A percentile compares a stretch with the other conserved stretches of the same genome.
These are phyloP conservation scores for Amblyornis subalaris DNA, from an alignment of 2,113 vertebrate species.

Conservation along the genomic window DNA sequence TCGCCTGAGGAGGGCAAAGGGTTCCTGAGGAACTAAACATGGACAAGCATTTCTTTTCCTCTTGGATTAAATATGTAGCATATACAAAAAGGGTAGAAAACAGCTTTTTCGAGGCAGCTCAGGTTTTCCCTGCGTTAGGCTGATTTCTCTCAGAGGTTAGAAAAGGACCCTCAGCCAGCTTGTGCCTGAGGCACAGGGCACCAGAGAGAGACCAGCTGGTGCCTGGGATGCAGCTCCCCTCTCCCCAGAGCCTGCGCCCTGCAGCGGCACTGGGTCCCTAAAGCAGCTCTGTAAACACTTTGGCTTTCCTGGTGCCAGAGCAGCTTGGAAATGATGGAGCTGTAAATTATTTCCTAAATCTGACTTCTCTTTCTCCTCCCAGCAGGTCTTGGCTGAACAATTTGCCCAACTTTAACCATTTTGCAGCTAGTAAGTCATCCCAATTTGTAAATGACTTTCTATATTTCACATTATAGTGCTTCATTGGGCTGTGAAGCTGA, in stretches of 20 bases:
- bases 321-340: not conserved
- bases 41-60: not conserved
- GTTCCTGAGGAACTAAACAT: not conserved
- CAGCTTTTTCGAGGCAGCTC: accelerated
- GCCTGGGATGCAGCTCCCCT: accelerated
- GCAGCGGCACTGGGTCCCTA: not conserved
- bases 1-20: not conserved
- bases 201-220: not conserved
- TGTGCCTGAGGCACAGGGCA: not conserved
- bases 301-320: not conserved
- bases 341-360: not conserved
- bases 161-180: not conserved
- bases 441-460: not conserved
- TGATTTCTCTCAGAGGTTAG: not conserved
- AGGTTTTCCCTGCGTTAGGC: accelerated
- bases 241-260: not conserved
- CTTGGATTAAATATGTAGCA: not conserved
- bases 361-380: not conserved
- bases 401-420: not conserved
- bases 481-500: not conserved
- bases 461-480: not conserved
- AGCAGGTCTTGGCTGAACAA: not conserved
- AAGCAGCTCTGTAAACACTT: not conserved
- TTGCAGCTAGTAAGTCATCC: not conserved
- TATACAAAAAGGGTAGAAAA: not conserved